Evolutionary conservation across 1,140 invertebrate species (phyloP).

Genomic region (Protaetia brevitarsis): DNA sequence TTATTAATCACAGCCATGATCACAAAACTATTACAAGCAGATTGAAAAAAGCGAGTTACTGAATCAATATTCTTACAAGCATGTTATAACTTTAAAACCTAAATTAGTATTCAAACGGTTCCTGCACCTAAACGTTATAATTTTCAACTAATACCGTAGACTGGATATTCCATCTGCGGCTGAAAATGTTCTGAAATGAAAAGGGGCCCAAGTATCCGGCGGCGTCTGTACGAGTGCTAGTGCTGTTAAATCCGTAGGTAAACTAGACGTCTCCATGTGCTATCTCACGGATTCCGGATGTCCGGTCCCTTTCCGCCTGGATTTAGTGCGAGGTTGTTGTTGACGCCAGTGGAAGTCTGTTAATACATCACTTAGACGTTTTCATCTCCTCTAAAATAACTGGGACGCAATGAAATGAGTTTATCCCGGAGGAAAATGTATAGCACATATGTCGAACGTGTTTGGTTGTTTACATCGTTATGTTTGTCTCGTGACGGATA

Average conservation of each 20-base stretch:
- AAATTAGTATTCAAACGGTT: too few relatives aligned
- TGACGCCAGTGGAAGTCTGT: background rate
- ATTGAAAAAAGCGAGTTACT: too few relatives aligned
- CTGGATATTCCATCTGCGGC: background rate
- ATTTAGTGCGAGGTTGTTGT: constrained; percentile 31
- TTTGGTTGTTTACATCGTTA: too few relatives aligned
- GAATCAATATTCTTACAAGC: too few relatives aligned
- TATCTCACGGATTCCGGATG: constrained; percentile 37
- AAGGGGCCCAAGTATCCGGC: background rate
- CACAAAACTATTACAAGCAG: too few relatives aligned
- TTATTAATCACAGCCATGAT: too few relatives aligned
- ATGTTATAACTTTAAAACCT: too few relatives aligned
- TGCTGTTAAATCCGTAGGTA: constrained; percentile 14
- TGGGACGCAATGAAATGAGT: background rate
- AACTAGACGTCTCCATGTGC: constrained; percentile 36
- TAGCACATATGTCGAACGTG: too few relatives aligned
- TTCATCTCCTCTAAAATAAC: constrained; percentile 8
- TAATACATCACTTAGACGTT: constrained; percentile 4
- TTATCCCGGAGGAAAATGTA: too few relatives aligned
- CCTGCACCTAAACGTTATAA: too few relatives aligned
- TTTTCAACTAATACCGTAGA: too few relatives aligned
- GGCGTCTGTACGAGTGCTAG: background rate
- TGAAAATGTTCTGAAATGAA: background rate
- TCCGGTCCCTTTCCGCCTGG: constrained; percentile 37
- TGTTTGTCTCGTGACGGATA: too few relatives aligned